Evolutionary conservation across 2,113 vertebrate genomes (phyloP).

Genomic region (Romanogobio albipinnatus): DNA sequence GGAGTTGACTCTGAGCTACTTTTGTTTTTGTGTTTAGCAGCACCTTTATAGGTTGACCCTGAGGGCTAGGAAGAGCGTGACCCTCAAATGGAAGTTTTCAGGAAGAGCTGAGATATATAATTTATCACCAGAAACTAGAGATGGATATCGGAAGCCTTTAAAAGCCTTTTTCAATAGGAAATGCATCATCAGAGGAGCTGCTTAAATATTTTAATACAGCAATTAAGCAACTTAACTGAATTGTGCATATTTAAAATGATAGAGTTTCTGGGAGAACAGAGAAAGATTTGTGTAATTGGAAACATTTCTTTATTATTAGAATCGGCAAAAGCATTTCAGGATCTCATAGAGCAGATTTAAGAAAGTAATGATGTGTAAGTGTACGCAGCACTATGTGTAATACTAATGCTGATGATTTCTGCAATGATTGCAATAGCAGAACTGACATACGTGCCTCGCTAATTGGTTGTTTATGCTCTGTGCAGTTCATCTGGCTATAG

Average conservation of each 20-base stretch:
- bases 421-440: background rate
- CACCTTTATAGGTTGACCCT: background rate
- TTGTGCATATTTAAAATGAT: background rate
- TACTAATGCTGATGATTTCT: background rate
- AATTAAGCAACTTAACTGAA: background rate
- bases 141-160: background rate
- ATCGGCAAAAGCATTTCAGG: background rate
- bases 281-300: background rate
- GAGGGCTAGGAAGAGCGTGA: background rate
- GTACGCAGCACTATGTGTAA: background rate
- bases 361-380: background rate
- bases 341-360: background rate
- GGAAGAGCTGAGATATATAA: background rate
- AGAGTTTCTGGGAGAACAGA: background rate
- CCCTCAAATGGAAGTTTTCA: background rate
- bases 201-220: background rate
- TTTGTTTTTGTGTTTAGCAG: constrained; percentile 2
- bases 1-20: background rate
- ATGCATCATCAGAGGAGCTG: background rate
- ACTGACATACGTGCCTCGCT: background rate
- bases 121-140: background rate
- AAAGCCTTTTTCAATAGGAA: background rate
- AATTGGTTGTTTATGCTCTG: background rate
- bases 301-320: background rate
- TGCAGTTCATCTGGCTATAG: background rate